phyloP scores from a whole-genome alignment of 2,113 vertebrate species.

The Chaetura pelagica region DNA sequence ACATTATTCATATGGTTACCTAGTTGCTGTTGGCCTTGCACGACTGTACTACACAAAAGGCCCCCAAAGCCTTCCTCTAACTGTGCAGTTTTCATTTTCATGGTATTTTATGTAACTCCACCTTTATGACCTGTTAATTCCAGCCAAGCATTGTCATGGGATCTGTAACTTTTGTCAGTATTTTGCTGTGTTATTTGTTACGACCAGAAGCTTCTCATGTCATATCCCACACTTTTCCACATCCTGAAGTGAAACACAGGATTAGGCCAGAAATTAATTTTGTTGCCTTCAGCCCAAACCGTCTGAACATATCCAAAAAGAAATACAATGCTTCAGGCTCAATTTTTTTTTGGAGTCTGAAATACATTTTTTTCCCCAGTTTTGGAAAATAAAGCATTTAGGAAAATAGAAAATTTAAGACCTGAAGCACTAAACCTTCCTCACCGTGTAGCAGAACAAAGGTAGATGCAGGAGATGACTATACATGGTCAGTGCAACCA shows the following conservation, averaged over 20 bases:
- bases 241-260: background rate
- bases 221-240: background rate
- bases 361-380: no score
- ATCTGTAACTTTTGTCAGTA: background rate
- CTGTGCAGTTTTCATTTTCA: background rate
- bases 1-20: background rate
- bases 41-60: background rate
- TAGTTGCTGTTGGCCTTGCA: background rate
- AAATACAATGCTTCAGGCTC: background rate
- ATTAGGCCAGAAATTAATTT: background rate
- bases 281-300: background rate
- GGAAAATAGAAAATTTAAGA: background rate
- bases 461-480: background rate
- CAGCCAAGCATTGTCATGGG: background rate
- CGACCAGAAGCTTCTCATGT: background rate
- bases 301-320: background rate
- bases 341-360: background rate
- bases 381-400: background rate
- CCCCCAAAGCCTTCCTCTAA: background rate
- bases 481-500: rapidly evolving
- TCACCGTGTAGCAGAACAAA: background rate
- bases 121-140: background rate
- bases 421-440: background rate
- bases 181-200: background rate
- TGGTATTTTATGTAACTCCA: background rate